A percentile compares a stretch with the other conserved stretches of the same genome.
phyloP scores from a whole-genome alignment of 2,888 invertebrate genomes.

The Laspeyria flexula region DNA sequence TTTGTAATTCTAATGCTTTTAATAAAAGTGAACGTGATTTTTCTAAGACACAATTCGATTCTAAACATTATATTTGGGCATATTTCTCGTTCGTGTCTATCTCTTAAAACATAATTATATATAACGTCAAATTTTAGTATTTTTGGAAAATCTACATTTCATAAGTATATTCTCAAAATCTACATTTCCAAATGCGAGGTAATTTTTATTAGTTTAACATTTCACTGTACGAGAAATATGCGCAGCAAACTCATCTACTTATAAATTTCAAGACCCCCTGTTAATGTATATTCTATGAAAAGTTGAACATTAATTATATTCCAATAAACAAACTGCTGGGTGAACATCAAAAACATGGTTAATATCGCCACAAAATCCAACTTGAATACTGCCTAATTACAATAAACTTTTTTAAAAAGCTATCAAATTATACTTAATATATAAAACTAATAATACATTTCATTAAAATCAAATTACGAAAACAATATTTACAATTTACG shows the following conservation, averaged over 20 bases:
- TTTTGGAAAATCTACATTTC: constrained; percentile 74
- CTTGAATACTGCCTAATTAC: constrained; percentile 68
- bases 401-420: constrained; percentile 74
- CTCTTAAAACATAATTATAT: constrained; percentile 74
- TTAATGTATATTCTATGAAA: constrained; percentile 73
- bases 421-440: constrained; percentile 67
- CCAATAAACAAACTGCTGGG: constrained; percentile 46
- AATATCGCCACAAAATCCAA: constrained; percentile 81
- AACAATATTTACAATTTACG: constrained; percentile 84
- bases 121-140: constrained; percentile 73
- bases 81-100: constrained; percentile 65
- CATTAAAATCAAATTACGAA: constrained; percentile 78
- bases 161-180: constrained; percentile 81
- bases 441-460: constrained; percentile 81
- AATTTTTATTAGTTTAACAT: constrained; percentile 81
- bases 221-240: constrained; percentile 67
- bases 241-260: constrained; percentile 53
- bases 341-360: constrained; percentile 52
- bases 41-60: constrained; percentile 24
- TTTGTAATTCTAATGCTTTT: constrained; percentile 10
- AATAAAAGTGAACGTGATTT: constrained; percentile 25
- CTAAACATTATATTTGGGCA: constrained; percentile 54
- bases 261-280: constrained; percentile 73
- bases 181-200: constrained; percentile 86
- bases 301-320: constrained; percentile 46